phyloP scores from a whole-genome alignment of 2,113 vertebrate genomes.

The Peromyscus californicus region DNA sequence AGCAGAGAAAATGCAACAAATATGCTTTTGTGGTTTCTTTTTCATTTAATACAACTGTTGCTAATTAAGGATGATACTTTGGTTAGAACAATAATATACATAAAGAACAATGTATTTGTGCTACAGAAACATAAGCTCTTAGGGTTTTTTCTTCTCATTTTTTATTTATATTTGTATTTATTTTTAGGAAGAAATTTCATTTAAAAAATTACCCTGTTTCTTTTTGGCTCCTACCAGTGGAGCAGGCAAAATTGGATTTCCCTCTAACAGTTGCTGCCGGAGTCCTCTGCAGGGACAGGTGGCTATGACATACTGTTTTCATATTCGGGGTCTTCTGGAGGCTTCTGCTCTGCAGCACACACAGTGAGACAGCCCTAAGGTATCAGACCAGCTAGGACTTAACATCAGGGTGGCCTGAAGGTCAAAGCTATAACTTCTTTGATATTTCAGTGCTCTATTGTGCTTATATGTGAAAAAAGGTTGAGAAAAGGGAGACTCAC shows the following conservation, averaged over 20 bases:
- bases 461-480: not conserved
- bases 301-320: constrained; percentile 4
- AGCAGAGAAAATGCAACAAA: not conserved
- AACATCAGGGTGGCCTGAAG: not conserved
- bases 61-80: not conserved
- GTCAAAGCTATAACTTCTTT: too few relatives aligned
- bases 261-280: not conserved
- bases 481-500: not conserved
- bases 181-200: not conserved
- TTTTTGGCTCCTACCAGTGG: not conserved
- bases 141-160: not conserved
- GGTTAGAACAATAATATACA: not conserved
- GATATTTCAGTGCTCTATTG: not conserved
- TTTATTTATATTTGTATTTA: not conserved
- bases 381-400: not conserved
- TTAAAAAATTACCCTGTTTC: not conserved
- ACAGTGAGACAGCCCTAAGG: not conserved
- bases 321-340: not conserved
- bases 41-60: not conserved
- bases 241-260: constrained; percentile 1
- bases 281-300: not conserved
- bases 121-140: too few relatives aligned
- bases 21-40: not conserved
- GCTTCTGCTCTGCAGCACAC: not conserved
- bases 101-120: not conserved